These are phyloP conservation scores for Ferrisia virgata DNA, from an alignment of 2,888 invertebrate genomes.

Conservation along the genomic window DNA sequence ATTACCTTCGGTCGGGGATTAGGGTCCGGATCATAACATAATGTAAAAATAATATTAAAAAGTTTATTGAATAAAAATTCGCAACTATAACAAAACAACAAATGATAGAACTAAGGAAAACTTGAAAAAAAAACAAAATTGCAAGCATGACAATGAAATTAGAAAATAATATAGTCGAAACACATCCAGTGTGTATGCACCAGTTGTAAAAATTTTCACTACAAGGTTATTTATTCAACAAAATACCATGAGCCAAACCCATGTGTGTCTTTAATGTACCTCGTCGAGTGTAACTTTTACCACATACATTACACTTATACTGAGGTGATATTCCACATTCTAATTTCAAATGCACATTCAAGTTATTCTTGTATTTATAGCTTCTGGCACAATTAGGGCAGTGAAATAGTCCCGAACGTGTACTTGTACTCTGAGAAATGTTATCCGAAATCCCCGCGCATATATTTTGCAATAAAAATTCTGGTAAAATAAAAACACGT, in stretches of 20 bases:
- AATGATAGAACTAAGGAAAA: neutral
- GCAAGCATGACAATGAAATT: neutral
- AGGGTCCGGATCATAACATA: no score
- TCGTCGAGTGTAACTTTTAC: slow-evolving; percentile 55
- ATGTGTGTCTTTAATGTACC: slow-evolving; percentile 57
- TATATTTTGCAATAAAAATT: neutral
- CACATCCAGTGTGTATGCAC: no score
- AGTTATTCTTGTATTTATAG: slow-evolving; percentile 54
- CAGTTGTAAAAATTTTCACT: neutral
- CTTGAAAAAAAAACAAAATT: neutral
- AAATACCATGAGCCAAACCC: slow-evolving; percentile 52
- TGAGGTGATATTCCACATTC: slow-evolving; percentile 55
- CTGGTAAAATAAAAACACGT: neutral
- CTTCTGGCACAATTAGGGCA: slow-evolving; percentile 54
- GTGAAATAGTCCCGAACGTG: neutral
- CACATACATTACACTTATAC: slow-evolving; percentile 53
- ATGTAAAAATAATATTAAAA: no score
- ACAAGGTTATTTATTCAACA: neutral
- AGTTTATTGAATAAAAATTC: neutral
- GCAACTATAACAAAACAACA: neutral
- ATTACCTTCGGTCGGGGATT: no score
- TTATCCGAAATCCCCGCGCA: neutral
- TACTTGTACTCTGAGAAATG: neutral
- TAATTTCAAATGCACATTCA: slow-evolving; percentile 53
- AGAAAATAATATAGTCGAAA: no score